Evolutionary conservation across 2,797 vertebrate genomes (phyloP).

Genomic region (Menidia menidia): DNA sequence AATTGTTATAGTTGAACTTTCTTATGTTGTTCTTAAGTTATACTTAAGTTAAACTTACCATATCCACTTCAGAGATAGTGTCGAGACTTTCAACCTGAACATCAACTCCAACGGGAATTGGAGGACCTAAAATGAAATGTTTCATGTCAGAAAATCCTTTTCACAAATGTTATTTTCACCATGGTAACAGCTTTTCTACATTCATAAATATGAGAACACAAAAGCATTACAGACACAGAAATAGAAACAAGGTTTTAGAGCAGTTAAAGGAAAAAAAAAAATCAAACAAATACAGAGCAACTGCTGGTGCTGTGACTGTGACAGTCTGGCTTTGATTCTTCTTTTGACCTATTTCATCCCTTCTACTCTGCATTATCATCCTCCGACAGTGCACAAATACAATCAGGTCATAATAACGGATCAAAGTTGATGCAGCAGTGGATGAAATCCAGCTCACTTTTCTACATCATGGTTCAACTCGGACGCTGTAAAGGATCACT

Average conservation of each 20-base stretch:
- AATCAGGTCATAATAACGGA: constrained; percentile 81
- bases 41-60: constrained; percentile 82
- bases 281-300: constrained; percentile 20
- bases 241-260: constrained; percentile 19
- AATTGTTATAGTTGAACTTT: background rate
- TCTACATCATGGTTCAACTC: constrained; percentile 31
- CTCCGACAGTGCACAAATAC: constrained; percentile 52
- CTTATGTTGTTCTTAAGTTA: background rate
- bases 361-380: constrained; percentile 62
- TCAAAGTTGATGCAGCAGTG: constrained; percentile 64
- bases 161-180: background rate
- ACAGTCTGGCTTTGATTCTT: constrained; percentile 50
- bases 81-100: constrained; percentile 98
- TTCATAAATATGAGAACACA: background rate
- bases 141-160: background rate
- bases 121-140: constrained; percentile 84
- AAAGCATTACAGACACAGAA: background rate
- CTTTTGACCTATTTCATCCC: constrained; percentile 77
- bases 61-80: constrained; percentile 97
- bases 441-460: constrained; percentile 54
- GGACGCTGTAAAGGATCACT: constrained; percentile 17
- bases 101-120: constrained; percentile 96
- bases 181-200: background rate
- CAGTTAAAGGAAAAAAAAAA: constrained; percentile 6
- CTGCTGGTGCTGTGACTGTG: constrained; percentile 2